Conservation (phyloP, 2,113 vertebrate genomes). For the Raja brachyura region DNA sequence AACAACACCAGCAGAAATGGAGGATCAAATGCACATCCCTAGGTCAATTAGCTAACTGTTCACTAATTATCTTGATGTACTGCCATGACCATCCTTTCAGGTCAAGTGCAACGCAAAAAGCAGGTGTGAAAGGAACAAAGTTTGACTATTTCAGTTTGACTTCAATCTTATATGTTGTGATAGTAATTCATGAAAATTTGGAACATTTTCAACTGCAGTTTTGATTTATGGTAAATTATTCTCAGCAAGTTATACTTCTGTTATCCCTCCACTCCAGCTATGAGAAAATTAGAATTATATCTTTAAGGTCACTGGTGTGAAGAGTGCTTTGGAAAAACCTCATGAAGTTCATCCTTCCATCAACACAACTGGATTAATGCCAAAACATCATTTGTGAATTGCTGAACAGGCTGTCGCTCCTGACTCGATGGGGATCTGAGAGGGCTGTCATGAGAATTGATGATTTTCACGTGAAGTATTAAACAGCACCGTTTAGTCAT, state of each 20-base stretch:
- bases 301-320: conserved; percentile 33
- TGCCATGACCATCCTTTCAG: conserved; percentile 63
- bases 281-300: conserved; percentile 34
- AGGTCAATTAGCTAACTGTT: background rate
- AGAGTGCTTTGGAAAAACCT: conserved; percentile 29
- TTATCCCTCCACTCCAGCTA: conserved; percentile 29
- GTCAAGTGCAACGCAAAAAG: background rate
- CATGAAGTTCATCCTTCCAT: conserved; percentile 22
- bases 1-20: no score
- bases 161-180: background rate
- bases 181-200: background rate
- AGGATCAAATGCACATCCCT: no score
- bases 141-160: background rate
- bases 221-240: conserved; percentile 38
- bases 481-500: background rate
- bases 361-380: conserved; percentile 13
- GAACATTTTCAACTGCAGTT: conserved; percentile 16
- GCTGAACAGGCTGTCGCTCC: conserved; percentile 8
- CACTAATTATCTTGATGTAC: background rate
- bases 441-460: conserved; percentile 8
- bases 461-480: conserved; percentile 18
- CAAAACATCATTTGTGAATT: background rate
- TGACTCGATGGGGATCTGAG: conserved; percentile 12
- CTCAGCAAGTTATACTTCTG: conserved; percentile 20
- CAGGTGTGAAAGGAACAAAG: background rate